Percentiles rank a stretch among this genome's conserved stretches.
Evolutionary conservation across 2,888 invertebrate species (phyloP).

Genomic region (Cepaea hortensis): DNA sequence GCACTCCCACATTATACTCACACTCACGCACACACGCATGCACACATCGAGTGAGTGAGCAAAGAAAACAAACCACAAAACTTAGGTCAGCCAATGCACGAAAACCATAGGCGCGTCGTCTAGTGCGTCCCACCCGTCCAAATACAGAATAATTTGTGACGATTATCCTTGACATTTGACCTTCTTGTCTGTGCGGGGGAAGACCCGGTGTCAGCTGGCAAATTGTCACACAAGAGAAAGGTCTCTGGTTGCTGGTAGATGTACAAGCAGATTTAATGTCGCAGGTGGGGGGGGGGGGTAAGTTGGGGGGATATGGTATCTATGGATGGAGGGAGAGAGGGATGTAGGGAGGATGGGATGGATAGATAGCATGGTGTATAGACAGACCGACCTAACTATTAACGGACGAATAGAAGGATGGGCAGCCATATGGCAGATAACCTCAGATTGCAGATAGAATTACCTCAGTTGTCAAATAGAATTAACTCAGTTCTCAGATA

Average conservation of each 20-base stretch:
- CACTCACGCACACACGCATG: too few relatives aligned
- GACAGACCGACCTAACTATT: too few relatives aligned
- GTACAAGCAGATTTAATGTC: too few relatives aligned
- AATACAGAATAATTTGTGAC: neutral
- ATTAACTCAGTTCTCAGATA: too few relatives aligned
- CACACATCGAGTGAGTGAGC: neutral
- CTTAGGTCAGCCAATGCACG: neutral
- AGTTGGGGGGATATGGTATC: neutral
- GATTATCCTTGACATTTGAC: conserved; percentile 21
- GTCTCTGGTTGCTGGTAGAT: too few relatives aligned
- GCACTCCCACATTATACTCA: too few relatives aligned
- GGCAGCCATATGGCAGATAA: too few relatives aligned
- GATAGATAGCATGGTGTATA: neutral
- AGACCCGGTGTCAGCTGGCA: neutral
- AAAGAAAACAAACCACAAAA: neutral
- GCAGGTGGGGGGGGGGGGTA: neutral
- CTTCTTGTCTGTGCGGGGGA: neutral
- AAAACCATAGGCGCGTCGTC: too few relatives aligned
- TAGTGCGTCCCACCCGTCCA: neutral
- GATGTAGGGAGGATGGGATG: neutral
- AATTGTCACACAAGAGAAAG: neutral
- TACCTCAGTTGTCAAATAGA: too few relatives aligned
- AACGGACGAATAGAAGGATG: too few relatives aligned
- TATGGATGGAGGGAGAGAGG: neutral
- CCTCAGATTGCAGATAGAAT: too few relatives aligned